phyloP scores from a whole-genome alignment of 2,888 invertebrate genomes.

The Parelbella ahira region DNA sequence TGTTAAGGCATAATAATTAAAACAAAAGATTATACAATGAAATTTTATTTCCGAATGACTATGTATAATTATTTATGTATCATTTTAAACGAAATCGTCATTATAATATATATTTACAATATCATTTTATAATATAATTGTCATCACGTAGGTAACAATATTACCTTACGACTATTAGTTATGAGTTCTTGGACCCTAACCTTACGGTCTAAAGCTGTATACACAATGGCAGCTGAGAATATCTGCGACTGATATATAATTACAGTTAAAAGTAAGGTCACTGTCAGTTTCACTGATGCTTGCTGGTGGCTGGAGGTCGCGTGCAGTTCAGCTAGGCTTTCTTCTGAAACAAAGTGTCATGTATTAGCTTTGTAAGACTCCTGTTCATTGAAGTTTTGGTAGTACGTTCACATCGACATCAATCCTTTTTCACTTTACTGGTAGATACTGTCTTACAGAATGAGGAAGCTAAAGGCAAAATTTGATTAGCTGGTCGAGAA shows the following conservation, averaged over 20 bases:
- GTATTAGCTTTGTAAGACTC: no score
- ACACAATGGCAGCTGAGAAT: constrained; percentile 43
- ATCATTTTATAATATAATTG: constrained; percentile 32
- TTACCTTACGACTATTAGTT: constrained; percentile 44
- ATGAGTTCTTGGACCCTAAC: constrained; percentile 42
- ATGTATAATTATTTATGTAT: constrained; percentile 45
- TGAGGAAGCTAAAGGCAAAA: no score
- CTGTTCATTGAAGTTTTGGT: no score
- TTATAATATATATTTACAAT: constrained; percentile 45
- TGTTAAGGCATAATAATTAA: no score
- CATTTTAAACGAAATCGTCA: constrained; percentile 34
- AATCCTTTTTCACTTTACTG: no score
- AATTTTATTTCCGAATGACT: constrained; percentile 72
- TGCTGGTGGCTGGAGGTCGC: constrained; percentile 50
- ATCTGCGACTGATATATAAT: constrained; percentile 37
- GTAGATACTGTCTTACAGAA: no score
- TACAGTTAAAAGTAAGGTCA: constrained; percentile 42
- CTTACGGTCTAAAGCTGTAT: constrained; percentile 42
- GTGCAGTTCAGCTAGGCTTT: constrained; percentile 75
- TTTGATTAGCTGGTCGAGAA: no score
- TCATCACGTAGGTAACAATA: constrained; percentile 66
- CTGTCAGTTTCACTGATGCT: constrained; percentile 46
- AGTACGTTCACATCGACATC: no score
- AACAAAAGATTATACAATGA: constrained; percentile 45
- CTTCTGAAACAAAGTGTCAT: constrained; percentile 76